A percentile compares a stretch with the other conserved stretches of the same genome.
Conservation (phyloP, 1,140 invertebrate genomes). For the Holcopasites calliopsidis region DNA sequence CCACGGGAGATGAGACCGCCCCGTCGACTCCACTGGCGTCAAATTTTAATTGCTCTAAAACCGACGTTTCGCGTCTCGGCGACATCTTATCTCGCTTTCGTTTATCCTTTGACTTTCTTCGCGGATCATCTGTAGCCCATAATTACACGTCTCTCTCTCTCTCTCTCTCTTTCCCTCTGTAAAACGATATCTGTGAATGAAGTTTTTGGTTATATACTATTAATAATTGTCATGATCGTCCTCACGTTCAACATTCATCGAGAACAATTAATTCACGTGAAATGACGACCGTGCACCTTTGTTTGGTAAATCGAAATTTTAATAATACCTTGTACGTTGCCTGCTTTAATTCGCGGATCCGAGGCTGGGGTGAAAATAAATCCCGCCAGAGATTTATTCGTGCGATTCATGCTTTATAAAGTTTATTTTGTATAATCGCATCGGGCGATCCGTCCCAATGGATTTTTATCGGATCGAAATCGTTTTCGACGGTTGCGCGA, state of each 20-base stretch:
- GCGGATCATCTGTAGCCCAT: background rate
- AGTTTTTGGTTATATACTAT: background rate
- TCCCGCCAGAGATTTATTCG: conserved; percentile 6
- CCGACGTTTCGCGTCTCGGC: conserved; percentile 43
- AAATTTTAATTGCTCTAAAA: conserved; percentile 61
- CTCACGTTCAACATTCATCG: background rate
- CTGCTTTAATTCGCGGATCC: conserved; percentile 13
- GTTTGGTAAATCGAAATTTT: conserved; percentile 32
- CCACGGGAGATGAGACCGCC: conserved; percentile 15
- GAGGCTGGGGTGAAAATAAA: background rate
- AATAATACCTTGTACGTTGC: conserved; percentile 13
- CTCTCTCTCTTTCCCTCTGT: background rate
- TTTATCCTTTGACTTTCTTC: background rate
- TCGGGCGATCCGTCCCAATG: conserved; percentile 63
- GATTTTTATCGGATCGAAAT: conserved; percentile 64
- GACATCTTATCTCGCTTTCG: conserved; percentile 19
- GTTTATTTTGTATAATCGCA: conserved; percentile 41
- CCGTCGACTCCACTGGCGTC: conserved; percentile 33
- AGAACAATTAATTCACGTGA: background rate
- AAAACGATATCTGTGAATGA: background rate
- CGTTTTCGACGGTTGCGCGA: conserved; percentile 57
- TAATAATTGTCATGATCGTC: background rate
- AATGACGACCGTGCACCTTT: conserved; percentile 1
- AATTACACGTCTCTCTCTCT: background rate
- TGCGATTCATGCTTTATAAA: conserved; percentile 29